Conservation (phyloP, 2,888 invertebrate genomes). For the Timandra comae region DNA sequence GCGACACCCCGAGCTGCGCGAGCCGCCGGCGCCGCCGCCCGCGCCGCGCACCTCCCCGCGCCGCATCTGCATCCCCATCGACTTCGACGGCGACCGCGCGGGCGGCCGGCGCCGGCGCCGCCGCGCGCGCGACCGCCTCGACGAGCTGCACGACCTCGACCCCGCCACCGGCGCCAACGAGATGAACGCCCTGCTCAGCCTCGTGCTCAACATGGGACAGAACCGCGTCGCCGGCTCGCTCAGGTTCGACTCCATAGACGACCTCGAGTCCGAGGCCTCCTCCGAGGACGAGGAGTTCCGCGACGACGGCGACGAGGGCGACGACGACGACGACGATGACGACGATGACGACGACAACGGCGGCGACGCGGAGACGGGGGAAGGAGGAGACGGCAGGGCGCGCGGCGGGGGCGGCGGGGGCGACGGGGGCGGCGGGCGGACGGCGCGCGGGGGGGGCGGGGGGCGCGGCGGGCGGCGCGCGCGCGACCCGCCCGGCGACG, state of each 20-base stretch:
- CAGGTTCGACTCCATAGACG: conserved; percentile 44
- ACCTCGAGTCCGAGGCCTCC: conserved; percentile 21
- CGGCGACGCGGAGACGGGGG: conserved; percentile 7
- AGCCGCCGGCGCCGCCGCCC: conserved; percentile 29
- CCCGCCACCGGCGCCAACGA: conserved; percentile 56
- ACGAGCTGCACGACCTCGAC: conserved; percentile 55
- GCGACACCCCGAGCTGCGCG: conserved; percentile 46
- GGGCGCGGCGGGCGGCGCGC: conserved; percentile 5
- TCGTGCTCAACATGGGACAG: conserved; percentile 66
- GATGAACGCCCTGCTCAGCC: conserved; percentile 68
- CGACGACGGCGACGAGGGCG: conserved; percentile 8
- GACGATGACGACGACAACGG: conserved; percentile 7
- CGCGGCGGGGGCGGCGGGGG: conserved; percentile 5
- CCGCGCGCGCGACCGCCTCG: conserved; percentile 33
- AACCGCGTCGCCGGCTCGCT: conserved; percentile 60
- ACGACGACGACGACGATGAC: conserved; percentile 10
- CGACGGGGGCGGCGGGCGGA: conserved; percentile 3
- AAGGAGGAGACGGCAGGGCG: not conserved
- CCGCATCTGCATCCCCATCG: conserved; percentile 53
- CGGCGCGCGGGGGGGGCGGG: conserved; percentile 10
- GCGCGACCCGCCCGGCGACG: conserved; percentile 6
- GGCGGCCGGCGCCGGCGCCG: not conserved
- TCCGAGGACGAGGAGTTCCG: conserved; percentile 25
- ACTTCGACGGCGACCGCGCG: conserved; percentile 42
- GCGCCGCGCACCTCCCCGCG: conserved; percentile 26